These are phyloP conservation scores for Pristionchus entomophagus DNA, from an alignment of 2,888 invertebrate genomes.

Conservation along the genomic window DNA sequence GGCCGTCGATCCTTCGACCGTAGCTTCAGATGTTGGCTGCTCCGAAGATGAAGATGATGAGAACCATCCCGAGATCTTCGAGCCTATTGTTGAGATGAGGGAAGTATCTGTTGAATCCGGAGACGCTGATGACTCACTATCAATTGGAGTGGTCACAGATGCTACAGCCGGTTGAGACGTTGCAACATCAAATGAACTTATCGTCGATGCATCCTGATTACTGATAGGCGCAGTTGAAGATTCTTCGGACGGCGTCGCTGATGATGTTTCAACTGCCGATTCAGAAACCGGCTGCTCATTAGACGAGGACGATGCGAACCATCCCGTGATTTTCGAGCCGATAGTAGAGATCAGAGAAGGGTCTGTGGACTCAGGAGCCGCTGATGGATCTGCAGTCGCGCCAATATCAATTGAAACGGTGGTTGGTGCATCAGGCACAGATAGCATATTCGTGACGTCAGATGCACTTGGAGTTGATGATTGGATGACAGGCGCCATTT, in stretches of 20 bases:
- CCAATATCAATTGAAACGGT: too few relatives aligned
- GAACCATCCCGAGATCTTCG: not conserved
- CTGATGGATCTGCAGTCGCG: not conserved
- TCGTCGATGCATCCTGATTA: too few relatives aligned
- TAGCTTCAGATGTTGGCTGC: not conserved
- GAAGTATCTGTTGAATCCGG: not conserved
- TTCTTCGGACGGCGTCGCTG: too few relatives aligned
- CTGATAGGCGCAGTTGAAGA: too few relatives aligned
- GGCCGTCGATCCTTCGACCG: not conserved
- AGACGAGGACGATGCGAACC: not conserved
- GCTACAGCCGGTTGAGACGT: not conserved
- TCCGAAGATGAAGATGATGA: not conserved
- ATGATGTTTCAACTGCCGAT: not conserved
- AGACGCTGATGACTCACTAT: not conserved
- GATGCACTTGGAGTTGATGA: not conserved
- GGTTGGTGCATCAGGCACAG: too few relatives aligned
- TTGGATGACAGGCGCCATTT: not conserved
- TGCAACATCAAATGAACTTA: too few relatives aligned
- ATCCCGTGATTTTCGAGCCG: not conserved
- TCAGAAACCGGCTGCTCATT: not conserved
- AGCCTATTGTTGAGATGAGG: not conserved
- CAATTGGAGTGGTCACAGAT: not conserved
- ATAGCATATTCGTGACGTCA: too few relatives aligned
- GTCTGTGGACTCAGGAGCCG: not conserved
- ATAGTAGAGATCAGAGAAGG: not conserved